Evolutionary conservation across 2,888 invertebrate genomes (phyloP).

Genomic region (Zhuqinia jingwanae): DNA sequence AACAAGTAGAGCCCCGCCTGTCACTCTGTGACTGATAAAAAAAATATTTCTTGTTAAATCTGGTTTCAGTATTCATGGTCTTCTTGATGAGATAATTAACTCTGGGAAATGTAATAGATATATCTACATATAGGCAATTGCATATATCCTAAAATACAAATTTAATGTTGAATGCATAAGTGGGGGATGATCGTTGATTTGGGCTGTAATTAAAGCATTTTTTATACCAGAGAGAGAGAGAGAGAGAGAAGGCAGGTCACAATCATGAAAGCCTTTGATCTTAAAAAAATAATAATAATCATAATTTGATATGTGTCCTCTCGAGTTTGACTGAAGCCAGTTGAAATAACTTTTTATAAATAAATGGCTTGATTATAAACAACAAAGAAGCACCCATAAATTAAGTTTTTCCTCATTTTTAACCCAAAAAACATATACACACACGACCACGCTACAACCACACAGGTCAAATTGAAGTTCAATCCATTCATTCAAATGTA

Average conservation of each 20-base stretch:
- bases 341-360: conserved; percentile 2
- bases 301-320: not conserved
- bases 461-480: conserved; percentile 17
- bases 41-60: conserved; percentile 6
- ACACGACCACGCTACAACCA: no score
- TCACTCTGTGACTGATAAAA: not conserved
- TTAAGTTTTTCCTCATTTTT: not conserved
- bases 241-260: conserved; percentile 9
- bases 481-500: conserved; percentile 21
- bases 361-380: conserved; percentile 19
- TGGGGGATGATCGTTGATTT: not conserved
- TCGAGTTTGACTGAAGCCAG: not conserved
- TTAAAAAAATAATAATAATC: not conserved
- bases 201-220: not conserved
- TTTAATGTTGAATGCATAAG: not conserved
- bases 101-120: not conserved
- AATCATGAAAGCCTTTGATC: conserved; percentile 23
- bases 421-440: not conserved
- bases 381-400: not conserved
- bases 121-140: not conserved
- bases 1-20: conserved; percentile 18
- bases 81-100: conserved; percentile 5
- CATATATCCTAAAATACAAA: not conserved
- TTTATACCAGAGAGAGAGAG: not conserved
- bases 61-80: conserved; percentile 7